These are phyloP conservation scores for Lycaena phlaeas DNA, from an alignment of 2,888 invertebrate species.

Conservation along the genomic window DNA sequence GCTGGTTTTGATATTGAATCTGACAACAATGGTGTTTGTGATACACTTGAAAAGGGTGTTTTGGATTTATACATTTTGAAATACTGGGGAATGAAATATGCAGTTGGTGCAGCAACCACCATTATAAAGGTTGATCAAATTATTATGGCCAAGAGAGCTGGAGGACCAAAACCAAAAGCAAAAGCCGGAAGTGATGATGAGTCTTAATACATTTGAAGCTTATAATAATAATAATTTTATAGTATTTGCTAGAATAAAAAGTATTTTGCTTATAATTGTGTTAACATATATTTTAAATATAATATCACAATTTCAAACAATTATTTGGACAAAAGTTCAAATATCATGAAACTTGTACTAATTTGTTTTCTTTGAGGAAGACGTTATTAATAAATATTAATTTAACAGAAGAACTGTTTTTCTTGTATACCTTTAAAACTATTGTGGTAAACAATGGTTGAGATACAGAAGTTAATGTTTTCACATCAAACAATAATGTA, in stretches of 20 bases:
- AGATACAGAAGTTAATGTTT: too few species aligned
- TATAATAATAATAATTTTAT: neutral
- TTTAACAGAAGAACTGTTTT: neutral
- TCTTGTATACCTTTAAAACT: neutral
- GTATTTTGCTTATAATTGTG: slow-evolving; percentile 5
- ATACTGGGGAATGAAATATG: slow-evolving; percentile 96
- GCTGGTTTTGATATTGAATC: slow-evolving; percentile 92
- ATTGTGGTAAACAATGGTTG: too few species aligned
- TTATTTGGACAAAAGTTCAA: slow-evolving; percentile 3
- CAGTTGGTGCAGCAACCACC: slow-evolving; percentile 92
- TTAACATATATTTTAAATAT: slow-evolving; percentile 8
- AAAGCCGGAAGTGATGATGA: slow-evolving; percentile 82
- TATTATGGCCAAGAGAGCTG: slow-evolving; percentile 97
- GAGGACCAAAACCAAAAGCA: slow-evolving; percentile 90
- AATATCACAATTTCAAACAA: slow-evolving; percentile 7
- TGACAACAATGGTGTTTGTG: slow-evolving; percentile 78
- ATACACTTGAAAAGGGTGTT: slow-evolving; percentile 84
- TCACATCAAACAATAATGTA: too few species aligned
- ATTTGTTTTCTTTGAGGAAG: slow-evolving; percentile 3
- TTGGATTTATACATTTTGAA: slow-evolving; percentile 89
- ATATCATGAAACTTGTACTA: slow-evolving; percentile 1
- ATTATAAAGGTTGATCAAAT: slow-evolving; percentile 97
- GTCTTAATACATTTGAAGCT: slow-evolving; percentile 53
- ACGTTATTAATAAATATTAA: slow-evolving; percentile 6
- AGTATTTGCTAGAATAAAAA: slow-evolving; percentile 12